Evolutionary conservation across 1,140 invertebrate species (phyloP), one percentile per base, ranked within the genome.

Genomic region (Leptoteleia sp.): DNA sequence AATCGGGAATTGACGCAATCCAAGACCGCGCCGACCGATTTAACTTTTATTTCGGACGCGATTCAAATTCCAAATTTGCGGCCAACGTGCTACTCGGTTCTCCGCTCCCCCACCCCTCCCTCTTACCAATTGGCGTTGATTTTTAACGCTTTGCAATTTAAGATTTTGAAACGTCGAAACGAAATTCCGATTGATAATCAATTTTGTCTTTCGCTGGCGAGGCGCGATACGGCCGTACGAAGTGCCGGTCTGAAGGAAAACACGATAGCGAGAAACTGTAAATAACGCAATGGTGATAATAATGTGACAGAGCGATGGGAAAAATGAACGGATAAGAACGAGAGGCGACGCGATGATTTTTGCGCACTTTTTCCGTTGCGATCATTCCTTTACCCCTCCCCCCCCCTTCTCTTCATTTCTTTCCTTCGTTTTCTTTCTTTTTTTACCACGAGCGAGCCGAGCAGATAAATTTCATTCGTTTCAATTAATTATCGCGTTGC

Each of bases 281-380:
- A 79, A 76, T 59, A 79, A 22, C 62, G 29, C 33, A 55, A 71
- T 29, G 61, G 35, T 54, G 77, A 79, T 79, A 79, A 79, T 72
- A 31, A 50, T 47, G 35, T 40, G 48, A 64, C 17, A 22, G 50
- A 65, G 47, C 35, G 40, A 78, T 52, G 57, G 54, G 40, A 27
- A 78, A 71, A 67, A 37, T 65, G 12, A 31, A 42, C 27, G 42
- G 55, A 67, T 38, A 35, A 61, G 48, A 62, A 52, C 40, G 27
- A 59, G 22, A 57, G 43, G 27, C 43, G 48, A 71, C 25, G 8
- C 33, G 1, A 7, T 3, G 7, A 25, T 19, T 37, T 40, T 48
- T 67, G 7, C 29, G 1, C n/a, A 35, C 42, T 55, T 47, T 29
- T 50, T 17, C 12, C 19, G 9, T 19, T 17, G 2, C n/a, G 19